Evolutionary conservation across 2,113 vertebrate genomes (phyloP).

Genomic region (Pithys albifrons): DNA sequence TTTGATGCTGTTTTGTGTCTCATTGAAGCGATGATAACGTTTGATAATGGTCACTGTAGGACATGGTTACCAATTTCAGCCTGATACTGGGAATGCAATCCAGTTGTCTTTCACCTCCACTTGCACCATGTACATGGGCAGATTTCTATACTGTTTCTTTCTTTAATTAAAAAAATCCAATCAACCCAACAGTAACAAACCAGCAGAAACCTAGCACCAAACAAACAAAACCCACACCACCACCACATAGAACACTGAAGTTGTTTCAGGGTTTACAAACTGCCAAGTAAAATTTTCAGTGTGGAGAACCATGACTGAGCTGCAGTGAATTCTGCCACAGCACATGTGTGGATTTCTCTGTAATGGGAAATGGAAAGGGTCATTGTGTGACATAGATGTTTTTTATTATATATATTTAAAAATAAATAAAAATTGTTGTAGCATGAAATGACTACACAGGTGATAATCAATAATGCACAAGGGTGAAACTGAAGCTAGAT

Average conservation of each 20-base stretch:
- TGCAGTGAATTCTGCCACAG: neutral
- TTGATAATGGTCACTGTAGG: neutral
- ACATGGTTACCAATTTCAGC: neutral
- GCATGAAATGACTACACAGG: neutral
- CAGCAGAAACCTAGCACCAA: neutral
- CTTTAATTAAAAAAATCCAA: neutral
- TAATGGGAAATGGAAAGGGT: neutral
- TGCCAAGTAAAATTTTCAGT: neutral
- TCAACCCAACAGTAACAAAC: neutral
- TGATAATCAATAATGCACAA: neutral
- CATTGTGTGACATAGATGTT: neutral
- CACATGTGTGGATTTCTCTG: neutral
- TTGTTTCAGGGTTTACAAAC: neutral
- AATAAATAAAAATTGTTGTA: neutral
- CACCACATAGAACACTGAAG: neutral
- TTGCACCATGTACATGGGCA: fast-evolving
- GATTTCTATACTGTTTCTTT: neutral
- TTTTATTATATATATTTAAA: neutral
- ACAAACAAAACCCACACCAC: neutral
- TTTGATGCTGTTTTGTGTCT: neutral
- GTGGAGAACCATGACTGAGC: neutral
- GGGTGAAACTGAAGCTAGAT: neutral
- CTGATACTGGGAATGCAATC: neutral
- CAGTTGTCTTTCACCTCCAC: neutral
- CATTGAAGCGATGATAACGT: neutral